Evolutionary conservation across 2,888 invertebrate genomes (phyloP), one percentile per base, ranked within the genome.

Genomic region (Drosophila setosimentum): DNA sequence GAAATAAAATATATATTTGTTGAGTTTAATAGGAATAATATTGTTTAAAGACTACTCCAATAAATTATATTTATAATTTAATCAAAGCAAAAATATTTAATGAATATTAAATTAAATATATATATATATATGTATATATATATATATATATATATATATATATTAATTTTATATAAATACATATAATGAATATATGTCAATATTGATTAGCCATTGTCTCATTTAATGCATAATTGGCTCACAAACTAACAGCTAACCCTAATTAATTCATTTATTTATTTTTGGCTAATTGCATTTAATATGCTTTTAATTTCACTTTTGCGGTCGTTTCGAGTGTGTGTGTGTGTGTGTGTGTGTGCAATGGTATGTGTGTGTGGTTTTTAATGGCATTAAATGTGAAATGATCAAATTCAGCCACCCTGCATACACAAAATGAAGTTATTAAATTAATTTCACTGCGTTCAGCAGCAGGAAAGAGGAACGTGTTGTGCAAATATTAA

Each of bases 381-480:
- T 79, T 51, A 75, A 69, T 62, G 63, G 53, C 58, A 81, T 78
- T 78, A 61, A 72, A 67, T 65, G 63, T 62, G 66, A 40, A 40
- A 18, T 18, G 10, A n/a, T 40, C 29, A 18, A 21, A 58, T n/a
- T n/a, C n/a, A n/a, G n/a, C n/a, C n/a, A n/a, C n/a, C n/a, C n/a
- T n/a, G n/a, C n/a, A n/a, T 53, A 50, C 30, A 29, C 55, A 48
- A 71, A 75, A 78, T 84, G 76, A 61, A 88, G 83, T 84, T 88
- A 88, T 76, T 80, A 76, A 76, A 86, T 86, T 86, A 80, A 86
- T 73, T 85, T 80, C 68, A 84, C 78, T 87, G 40, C 49, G 27
- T 13, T 33, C 21, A n/a, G 42, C 71, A 55, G 18, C n/a, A 16
- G 29, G 13, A 21, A 51, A 45, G 16, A 16, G 21, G 21, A 32